These are phyloP conservation scores for Sylvilagus floridanus DNA, from an alignment of 2,797 vertebrate species.

Conservation along the genomic window DNA sequence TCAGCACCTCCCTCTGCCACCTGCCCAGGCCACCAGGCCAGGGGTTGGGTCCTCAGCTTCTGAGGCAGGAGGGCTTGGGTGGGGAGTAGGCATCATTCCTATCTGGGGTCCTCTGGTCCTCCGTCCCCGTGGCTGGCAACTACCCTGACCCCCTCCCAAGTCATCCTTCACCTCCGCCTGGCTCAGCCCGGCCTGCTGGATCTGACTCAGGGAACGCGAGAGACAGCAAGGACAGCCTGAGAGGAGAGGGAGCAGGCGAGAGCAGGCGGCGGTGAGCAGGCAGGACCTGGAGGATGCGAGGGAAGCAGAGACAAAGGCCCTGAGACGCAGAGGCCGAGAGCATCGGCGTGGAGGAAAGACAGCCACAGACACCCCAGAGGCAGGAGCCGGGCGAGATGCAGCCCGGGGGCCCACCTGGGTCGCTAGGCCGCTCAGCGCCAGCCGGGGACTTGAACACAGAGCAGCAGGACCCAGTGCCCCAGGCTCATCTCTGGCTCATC, in stretches of 20 bases:
- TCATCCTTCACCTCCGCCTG: neutral
- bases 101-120: neutral
- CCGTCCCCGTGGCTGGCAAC: neutral
- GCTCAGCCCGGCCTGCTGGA: neutral
- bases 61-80: neutral
- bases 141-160: neutral
- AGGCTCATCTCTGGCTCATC: neutral
- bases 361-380: neutral
- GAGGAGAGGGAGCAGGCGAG: neutral
- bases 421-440: neutral
- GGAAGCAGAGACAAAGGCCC: neutral
- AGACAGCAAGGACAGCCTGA: no score
- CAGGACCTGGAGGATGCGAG: neutral
- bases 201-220: neutral
- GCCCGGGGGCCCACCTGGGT: no score
- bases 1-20: neutral
- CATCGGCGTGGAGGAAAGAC: no score
- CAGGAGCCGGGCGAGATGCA: neutral
- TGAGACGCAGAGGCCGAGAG: neutral
- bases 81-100: neutral
- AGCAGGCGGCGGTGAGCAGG: neutral
- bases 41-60: neutral
- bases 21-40: neutral
- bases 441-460: neutral
- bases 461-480: neutral